Percentiles rank a stretch among this genome's conserved stretches.
Conservation (phyloP, 2,888 invertebrate genomes). For the Lasioglossum lativentre region DNA sequence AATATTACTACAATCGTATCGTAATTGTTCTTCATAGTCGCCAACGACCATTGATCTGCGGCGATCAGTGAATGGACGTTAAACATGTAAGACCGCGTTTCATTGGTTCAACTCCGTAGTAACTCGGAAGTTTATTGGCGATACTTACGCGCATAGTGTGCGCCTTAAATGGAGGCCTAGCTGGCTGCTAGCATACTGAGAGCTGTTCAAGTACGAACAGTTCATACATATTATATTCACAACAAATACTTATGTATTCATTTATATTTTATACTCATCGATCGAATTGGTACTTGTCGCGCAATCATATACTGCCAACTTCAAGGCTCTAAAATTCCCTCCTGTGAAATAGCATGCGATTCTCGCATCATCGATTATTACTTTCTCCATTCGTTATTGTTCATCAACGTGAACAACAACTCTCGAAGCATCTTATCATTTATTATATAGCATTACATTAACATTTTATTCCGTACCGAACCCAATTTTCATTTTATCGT, state of each 20-base stretch:
- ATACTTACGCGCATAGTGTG: conserved; percentile 53
- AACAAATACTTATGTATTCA: not conserved
- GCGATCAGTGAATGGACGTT: conserved; percentile 62
- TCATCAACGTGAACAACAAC: not conserved
- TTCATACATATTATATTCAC: not conserved
- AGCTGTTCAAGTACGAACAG: conserved; percentile 53
- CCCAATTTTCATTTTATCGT: conserved; percentile 11
- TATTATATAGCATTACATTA: not conserved
- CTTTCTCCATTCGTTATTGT: not conserved
- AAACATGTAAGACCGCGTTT: conserved; percentile 36
- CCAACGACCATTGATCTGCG: conserved; percentile 52
- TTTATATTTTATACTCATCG: not conserved
- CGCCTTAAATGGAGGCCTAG: conserved; percentile 72
- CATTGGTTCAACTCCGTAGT: conserved; percentile 59
- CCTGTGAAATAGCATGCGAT: not conserved
- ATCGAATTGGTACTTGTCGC: not conserved
- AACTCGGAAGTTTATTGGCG: conserved; percentile 63
- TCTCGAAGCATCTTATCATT: not conserved
- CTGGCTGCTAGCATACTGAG: conserved; percentile 64
- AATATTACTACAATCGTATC: not conserved
- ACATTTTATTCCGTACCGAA: not conserved
- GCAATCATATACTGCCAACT: not conserved
- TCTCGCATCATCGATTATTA: not conserved
- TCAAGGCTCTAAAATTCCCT: not conserved
- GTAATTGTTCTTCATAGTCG: not conserved